These are phyloP conservation scores for Rutpela maculata DNA, from an alignment of 2,888 invertebrate genomes.

Conservation along the genomic window DNA sequence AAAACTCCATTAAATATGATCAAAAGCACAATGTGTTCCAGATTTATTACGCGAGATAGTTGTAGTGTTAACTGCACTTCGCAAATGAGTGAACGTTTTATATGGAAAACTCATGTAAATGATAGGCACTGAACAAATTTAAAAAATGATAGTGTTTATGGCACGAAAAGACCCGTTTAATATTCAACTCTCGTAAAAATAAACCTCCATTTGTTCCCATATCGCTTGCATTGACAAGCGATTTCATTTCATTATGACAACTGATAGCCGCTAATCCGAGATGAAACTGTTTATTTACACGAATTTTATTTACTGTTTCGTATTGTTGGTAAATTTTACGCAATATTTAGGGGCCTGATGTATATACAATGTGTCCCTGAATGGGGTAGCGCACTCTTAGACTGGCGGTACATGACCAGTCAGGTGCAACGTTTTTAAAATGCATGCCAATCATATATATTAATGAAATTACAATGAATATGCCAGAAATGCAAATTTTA, in stretches of 20 bases:
- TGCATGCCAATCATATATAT: too few relatives aligned
- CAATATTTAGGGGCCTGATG: too few relatives aligned
- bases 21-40: background rate
- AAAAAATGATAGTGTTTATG: background rate
- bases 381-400: too few relatives aligned
- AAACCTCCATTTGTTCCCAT: background rate
- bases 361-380: too few relatives aligned
- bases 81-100: background rate
- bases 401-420: too few relatives aligned
- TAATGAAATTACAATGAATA: too few relatives aligned
- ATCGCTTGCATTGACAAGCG: background rate
- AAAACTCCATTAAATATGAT: background rate
- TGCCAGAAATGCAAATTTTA: too few relatives aligned
- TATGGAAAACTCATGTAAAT: background rate
- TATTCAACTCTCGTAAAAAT: background rate
- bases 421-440: too few relatives aligned
- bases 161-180: background rate
- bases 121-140: background rate
- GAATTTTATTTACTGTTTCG: too few relatives aligned
- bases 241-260: background rate
- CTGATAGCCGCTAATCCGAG: too few relatives aligned
- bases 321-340: too few relatives aligned
- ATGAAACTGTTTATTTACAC: too few relatives aligned
- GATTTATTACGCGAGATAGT: background rate
- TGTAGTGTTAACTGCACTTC: background rate